A percentile compares a stretch with the other conserved stretches of the same genome.
phyloP scores from a whole-genome alignment of 1,140 invertebrate genomes.

The Cydia splendana region DNA sequence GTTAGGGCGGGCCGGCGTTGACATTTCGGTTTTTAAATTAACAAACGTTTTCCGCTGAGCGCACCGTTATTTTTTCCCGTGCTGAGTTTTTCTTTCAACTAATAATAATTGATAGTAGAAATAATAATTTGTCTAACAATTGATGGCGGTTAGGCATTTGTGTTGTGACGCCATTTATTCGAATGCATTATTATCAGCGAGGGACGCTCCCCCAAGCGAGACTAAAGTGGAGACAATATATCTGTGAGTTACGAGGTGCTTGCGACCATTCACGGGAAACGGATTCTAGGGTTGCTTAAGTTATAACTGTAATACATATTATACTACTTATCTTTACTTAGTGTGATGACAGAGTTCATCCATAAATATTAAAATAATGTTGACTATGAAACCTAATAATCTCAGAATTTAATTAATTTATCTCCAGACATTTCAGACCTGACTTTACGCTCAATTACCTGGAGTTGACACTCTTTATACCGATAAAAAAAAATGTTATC shows the following conservation, averaged over 20 bases:
- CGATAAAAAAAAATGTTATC: background rate
- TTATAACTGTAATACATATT: conserved; percentile 30
- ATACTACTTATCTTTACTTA: background rate
- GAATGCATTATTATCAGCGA: conserved; percentile 49
- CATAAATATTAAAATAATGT: no score
- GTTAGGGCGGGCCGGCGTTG: conserved; percentile 42
- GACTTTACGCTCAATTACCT: background rate
- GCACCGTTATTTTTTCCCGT: conserved; percentile 22
- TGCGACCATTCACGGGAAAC: conserved; percentile 53
- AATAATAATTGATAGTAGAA: conserved; percentile 19
- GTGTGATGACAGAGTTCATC: no score
- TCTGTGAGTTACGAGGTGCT: conserved; percentile 57
- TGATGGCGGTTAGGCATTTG: conserved; percentile 41
- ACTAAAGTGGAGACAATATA: conserved; percentile 58
- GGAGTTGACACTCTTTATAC: no score
- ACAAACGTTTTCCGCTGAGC: conserved; percentile 39
- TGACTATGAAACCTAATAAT: no score
- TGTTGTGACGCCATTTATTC: conserved; percentile 57
- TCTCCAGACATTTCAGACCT: background rate
- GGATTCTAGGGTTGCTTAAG: conserved; percentile 37
- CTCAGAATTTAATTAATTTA: no score
- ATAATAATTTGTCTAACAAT: conserved; percentile 46
- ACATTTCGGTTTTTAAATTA: conserved; percentile 65
- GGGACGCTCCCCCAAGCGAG: conserved; percentile 51
- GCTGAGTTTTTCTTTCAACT: conserved; percentile 7